These are phyloP conservation scores for Oxyteleia sp. DNA, from an alignment of 2,888 invertebrate species.

Conservation along the genomic window DNA sequence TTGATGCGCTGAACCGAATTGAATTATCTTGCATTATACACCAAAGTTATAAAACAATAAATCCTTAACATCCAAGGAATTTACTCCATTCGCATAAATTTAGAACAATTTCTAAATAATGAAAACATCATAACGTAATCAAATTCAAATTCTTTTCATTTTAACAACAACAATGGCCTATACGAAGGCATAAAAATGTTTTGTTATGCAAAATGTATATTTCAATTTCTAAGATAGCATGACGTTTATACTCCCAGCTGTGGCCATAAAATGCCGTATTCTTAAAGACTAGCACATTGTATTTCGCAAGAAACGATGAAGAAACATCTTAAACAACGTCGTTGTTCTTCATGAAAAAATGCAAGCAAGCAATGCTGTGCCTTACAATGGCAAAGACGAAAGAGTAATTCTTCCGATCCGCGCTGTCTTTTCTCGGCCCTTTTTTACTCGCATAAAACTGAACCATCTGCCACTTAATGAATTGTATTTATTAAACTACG, in stretches of 20 bases:
- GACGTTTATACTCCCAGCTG: conserved; percentile 33
- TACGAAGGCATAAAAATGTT: conserved; percentile 33
- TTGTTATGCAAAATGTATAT: conserved; percentile 53
- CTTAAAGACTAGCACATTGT: conserved; percentile 50
- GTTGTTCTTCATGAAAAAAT: conserved; percentile 56
- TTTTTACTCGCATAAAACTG: conserved; percentile 17
- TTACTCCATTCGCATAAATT: neutral
- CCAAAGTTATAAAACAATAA: neutral
- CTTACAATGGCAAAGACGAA: conserved; percentile 15
- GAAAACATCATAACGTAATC: neutral
- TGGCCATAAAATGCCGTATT: conserved; percentile 51
- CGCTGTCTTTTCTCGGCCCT: neutral
- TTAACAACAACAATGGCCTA: conserved; percentile 19
- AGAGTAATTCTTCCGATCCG: conserved; percentile 17
- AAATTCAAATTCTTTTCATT: conserved; percentile 4
- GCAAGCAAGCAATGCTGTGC: conserved; percentile 38
- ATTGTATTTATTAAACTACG: conserved; percentile 55
- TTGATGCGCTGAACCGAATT: neutral
- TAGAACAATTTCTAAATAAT: conserved; percentile 15
- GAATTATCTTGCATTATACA: neutral
- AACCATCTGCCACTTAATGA: conserved; percentile 52
- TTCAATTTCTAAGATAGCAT: conserved; percentile 38
- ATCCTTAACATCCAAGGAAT: neutral
- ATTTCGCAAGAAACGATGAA: conserved; percentile 41
- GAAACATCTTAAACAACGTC: conserved; percentile 49